phyloP scores from a whole-genome alignment of 2,888 invertebrate genomes.

The Deilephila porcellus region DNA sequence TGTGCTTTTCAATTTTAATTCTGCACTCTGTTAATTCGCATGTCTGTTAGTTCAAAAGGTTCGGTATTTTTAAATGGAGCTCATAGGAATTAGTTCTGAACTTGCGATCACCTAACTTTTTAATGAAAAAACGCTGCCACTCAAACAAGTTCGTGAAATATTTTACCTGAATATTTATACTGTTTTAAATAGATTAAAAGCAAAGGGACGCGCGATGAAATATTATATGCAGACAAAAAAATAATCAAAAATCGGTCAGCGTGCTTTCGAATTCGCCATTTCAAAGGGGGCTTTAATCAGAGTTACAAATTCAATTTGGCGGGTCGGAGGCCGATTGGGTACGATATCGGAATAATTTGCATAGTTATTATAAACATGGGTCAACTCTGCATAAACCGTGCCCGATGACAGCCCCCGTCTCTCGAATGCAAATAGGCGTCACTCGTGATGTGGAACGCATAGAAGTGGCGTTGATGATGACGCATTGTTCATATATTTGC shows the following conservation, averaged over 20 bases:
- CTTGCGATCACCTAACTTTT: neutral
- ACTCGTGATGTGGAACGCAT: slow-evolving; percentile 45
- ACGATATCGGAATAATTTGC: slow-evolving; percentile 81
- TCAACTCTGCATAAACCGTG: slow-evolving; percentile 78
- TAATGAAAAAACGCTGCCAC: slow-evolving; percentile 8
- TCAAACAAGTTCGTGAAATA: neutral
- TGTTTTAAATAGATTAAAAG: slow-evolving; percentile 11
- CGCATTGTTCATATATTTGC: neutral
- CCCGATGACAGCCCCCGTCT: slow-evolving; percentile 72
- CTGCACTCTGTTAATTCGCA: too few species aligned
- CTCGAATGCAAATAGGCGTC: slow-evolving; percentile 69
- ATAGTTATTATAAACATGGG: slow-evolving; percentile 84
- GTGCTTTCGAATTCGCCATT: slow-evolving; percentile 61
- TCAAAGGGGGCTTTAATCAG: slow-evolving; percentile 77
- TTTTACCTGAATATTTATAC: neutral
- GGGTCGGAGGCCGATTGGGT: slow-evolving; percentile 70
- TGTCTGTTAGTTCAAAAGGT: too few species aligned
- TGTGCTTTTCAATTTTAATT: too few species aligned
- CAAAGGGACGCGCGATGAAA: neutral
- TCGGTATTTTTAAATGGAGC: neutral
- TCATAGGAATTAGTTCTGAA: neutral
- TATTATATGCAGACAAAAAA: slow-evolving; percentile 43
- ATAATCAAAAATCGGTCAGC: slow-evolving; percentile 52
- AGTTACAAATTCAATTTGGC: slow-evolving; percentile 82
- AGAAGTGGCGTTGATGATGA: slow-evolving; percentile 27